A percentile compares a stretch with the other conserved stretches of the same genome.
Evolutionary conservation across 2,113 vertebrate genomes (phyloP).

Genomic region (Tragelaphus buxtoni): DNA sequence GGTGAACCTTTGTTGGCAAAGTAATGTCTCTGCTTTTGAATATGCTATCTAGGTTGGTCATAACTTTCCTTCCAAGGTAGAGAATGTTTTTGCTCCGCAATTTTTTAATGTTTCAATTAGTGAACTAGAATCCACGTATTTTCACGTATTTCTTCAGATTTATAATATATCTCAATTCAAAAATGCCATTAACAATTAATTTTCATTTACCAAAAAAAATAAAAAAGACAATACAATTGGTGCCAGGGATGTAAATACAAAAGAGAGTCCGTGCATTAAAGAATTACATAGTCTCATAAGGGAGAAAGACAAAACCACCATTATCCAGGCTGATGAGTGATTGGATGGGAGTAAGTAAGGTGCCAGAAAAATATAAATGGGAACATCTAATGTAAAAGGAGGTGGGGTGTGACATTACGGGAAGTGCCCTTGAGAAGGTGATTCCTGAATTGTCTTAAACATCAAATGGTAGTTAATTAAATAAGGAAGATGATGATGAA

Average conservation of each 20-base stretch:
- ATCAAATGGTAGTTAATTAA: background rate
- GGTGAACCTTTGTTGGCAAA: too few relatives aligned
- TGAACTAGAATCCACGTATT: background rate
- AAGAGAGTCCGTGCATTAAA: background rate
- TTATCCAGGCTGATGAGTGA: background rate
- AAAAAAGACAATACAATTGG: background rate
- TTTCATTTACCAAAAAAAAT: background rate
- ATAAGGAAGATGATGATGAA: background rate
- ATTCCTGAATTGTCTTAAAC: background rate
- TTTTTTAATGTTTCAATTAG: background rate
- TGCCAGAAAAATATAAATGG: background rate
- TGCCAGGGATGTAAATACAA: background rate
- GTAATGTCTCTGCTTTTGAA: too few relatives aligned
- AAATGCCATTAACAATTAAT: background rate
- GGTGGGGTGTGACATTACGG: background rate
- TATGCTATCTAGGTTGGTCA: too few relatives aligned
- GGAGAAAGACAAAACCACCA: background rate
- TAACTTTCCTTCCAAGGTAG: too few relatives aligned
- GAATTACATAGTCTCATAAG: background rate
- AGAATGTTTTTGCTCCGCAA: background rate
- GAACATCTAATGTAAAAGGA: background rate
- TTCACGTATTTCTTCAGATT: background rate
- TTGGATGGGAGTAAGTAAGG: accelerated
- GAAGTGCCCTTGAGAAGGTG: background rate
- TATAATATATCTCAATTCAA: background rate